Conservation (phyloP, 2,113 vertebrate species). For the Cardinalis cardinalis region DNA sequence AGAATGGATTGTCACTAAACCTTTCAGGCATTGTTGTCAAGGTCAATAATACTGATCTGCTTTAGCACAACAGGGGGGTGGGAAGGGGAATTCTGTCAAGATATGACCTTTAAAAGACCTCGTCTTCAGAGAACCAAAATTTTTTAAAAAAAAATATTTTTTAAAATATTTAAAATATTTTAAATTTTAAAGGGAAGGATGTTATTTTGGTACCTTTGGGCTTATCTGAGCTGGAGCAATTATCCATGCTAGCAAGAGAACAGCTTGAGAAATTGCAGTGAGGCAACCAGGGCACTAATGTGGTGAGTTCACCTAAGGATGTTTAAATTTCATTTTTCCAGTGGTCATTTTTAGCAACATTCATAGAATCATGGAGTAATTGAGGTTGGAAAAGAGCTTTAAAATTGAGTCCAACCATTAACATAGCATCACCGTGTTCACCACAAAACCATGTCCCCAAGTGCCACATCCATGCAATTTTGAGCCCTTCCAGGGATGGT, state of each 20-base stretch:
- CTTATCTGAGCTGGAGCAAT: neutral
- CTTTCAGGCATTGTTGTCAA: slow-evolving; percentile 63
- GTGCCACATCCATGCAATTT: neutral
- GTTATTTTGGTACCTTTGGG: neutral
- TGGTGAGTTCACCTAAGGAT: neutral
- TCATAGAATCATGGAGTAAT: neutral
- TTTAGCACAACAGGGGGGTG: slow-evolving; percentile 31
- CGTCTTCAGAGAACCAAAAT: slow-evolving; percentile 2
- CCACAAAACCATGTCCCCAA: neutral
- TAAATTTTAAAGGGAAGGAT: neutral
- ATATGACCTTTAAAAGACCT: slow-evolving; percentile 70
- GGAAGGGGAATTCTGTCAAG: slow-evolving; percentile 50
- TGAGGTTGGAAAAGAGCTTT: neutral
- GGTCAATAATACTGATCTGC: slow-evolving; percentile 67
- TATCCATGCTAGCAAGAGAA: neutral
- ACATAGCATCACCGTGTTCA: fast-evolving
- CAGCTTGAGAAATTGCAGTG: neutral
- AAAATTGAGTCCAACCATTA: neutral
- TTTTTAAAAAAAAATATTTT: neutral
- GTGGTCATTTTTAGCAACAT: neutral
- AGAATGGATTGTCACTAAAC: slow-evolving; percentile 55
- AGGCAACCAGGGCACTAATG: neutral
- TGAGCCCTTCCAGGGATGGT: neutral
- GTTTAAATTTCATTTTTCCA: neutral
- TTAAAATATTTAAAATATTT: no score